phyloP scores from a whole-genome alignment of 2,113 vertebrate species.

The Myotis brandtii region DNA sequence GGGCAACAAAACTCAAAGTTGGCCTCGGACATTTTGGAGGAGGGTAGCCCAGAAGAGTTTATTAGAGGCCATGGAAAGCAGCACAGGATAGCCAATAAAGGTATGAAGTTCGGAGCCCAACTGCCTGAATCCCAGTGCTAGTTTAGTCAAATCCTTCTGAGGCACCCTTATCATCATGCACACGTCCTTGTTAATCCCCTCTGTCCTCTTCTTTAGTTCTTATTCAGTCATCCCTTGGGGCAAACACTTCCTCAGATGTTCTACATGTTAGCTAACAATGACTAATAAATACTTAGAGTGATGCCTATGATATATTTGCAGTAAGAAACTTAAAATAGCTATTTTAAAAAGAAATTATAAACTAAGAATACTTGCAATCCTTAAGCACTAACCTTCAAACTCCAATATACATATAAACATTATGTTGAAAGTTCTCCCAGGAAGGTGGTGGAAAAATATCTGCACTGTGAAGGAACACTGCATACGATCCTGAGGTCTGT shows the following conservation, averaged over 20 bases:
- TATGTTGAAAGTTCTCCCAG: not conserved
- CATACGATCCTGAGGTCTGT: not conserved
- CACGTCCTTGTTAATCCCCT: not conserved
- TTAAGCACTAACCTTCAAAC: not conserved
- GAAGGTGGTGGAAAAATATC: not conserved
- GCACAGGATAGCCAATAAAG: accelerated
- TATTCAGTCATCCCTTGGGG: not conserved
- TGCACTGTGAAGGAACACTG: not conserved
- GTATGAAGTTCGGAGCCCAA: not conserved
- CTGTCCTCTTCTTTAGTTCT: not conserved
- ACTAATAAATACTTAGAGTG: not conserved
- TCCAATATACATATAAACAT: not conserved
- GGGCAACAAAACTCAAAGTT: not conserved
- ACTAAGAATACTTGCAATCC: not conserved
- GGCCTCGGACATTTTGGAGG: not conserved
- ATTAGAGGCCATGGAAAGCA: not conserved
- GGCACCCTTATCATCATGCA: not conserved
- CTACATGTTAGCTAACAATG: not conserved
- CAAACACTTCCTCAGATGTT: not conserved
- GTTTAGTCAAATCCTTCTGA: not conserved
- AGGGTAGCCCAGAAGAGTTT: not conserved
- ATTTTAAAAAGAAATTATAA: not conserved
- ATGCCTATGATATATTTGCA: not conserved
- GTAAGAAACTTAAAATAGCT: not conserved
- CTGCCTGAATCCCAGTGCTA: no score